Conservation (phyloP, 2,797 vertebrate species). For the Eulemur albifrons region DNA sequence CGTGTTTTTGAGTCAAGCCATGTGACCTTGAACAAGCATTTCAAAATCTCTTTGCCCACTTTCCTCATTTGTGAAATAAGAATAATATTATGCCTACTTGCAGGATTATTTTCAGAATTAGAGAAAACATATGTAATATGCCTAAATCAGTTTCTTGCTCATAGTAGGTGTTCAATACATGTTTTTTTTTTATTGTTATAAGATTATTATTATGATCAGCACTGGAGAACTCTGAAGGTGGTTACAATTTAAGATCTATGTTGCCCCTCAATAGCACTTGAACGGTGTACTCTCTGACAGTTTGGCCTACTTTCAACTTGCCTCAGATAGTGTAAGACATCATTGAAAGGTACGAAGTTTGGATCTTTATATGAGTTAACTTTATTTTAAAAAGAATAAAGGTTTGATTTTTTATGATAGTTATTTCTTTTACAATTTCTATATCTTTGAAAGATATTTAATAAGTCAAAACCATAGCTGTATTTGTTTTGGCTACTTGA, state of each 20-base stretch:
- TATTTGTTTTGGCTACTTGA: constrained; percentile 52
- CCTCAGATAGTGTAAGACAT: background rate
- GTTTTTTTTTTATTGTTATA: constrained; percentile 33
- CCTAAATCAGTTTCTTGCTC: background rate
- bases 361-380: background rate
- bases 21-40: background rate
- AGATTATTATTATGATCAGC: background rate
- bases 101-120: constrained; percentile 32
- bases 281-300: background rate
- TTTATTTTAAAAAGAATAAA: background rate
- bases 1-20: background rate
- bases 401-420: background rate
- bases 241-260: background rate
- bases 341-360: background rate
- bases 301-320: background rate
- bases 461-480: background rate
- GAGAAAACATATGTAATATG: background rate
- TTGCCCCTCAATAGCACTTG: background rate
- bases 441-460: constrained; percentile 6
- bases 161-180: background rate
- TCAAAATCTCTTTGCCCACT: background rate
- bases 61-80: background rate
- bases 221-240: background rate
- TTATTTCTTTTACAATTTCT: background rate
- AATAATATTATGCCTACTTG: background rate